Evolutionary conservation across 1,140 invertebrate genomes (phyloP).

Genomic region (Vollenhovia emeryi): DNA sequence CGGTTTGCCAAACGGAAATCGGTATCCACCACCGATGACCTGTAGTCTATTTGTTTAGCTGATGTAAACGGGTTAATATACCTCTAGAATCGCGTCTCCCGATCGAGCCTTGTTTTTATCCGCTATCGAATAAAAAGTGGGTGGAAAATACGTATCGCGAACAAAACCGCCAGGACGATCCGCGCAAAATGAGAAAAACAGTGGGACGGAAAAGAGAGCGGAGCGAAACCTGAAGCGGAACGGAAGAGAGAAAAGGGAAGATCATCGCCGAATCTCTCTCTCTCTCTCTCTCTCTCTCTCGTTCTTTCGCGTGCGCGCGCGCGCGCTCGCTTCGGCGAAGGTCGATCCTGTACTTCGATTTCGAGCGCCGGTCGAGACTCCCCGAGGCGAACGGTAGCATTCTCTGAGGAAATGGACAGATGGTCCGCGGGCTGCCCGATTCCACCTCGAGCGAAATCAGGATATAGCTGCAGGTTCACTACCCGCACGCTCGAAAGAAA

Average conservation of each 20-base stretch:
- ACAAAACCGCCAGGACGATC: slow-evolving; percentile 38
- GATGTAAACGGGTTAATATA: slow-evolving; percentile 48
- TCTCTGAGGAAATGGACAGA: slow-evolving; percentile 76
- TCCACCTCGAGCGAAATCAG: slow-evolving; percentile 73
- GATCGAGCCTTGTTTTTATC: slow-evolving; percentile 31
- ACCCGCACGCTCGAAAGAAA: slow-evolving; percentile 64
- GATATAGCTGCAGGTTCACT: slow-evolving; percentile 70
- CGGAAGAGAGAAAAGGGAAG: slow-evolving; percentile 27
- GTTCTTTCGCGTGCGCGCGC: too few species aligned
- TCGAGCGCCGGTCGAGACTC: slow-evolving; percentile 54
- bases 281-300: slow-evolving; percentile 60
- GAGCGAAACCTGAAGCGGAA: slow-evolving; percentile 15
- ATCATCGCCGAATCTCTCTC: slow-evolving; percentile 60
- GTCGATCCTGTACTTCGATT: slow-evolving; percentile 64
- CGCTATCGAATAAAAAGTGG: slow-evolving; percentile 29
- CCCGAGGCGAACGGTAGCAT: slow-evolving; percentile 71
- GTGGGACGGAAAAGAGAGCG: not conserved
- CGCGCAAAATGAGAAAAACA: slow-evolving; percentile 29
- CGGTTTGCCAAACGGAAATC: slow-evolving; percentile 34
- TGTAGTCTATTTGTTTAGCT: slow-evolving; percentile 31
- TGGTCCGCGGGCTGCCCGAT: slow-evolving; percentile 73
- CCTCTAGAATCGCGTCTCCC: slow-evolving; percentile 25
- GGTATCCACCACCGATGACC: not conserved
- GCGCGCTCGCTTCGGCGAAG: slow-evolving; percentile 15
- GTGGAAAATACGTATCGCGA: slow-evolving; percentile 30